Evolutionary conservation across 2,113 vertebrate species (phyloP).

Genomic region (Actenoides lindsayi): DNA sequence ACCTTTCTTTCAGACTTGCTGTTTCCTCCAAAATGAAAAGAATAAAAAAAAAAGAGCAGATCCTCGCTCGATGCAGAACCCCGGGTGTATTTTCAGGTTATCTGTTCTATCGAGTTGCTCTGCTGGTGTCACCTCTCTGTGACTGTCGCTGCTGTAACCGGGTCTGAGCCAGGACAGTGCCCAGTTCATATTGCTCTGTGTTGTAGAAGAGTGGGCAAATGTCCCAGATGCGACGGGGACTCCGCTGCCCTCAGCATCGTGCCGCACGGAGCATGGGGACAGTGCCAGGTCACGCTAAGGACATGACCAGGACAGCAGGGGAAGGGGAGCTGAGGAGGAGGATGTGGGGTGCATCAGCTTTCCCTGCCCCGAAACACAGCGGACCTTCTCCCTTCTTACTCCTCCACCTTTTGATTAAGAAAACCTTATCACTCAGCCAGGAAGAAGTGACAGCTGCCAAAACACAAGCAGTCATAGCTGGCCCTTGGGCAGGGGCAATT

Average conservation of each 20-base stretch:
- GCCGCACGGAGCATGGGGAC: fast-evolving
- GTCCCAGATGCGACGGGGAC: background rate
- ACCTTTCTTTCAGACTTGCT: background rate
- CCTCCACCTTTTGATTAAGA: background rate
- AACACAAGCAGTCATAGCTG: too few relatives aligned
- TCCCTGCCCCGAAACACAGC: background rate
- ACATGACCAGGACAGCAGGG: background rate
- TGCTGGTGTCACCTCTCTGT: background rate
- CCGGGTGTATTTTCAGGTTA: background rate
- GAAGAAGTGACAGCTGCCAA: background rate
- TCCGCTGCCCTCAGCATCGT: background rate
- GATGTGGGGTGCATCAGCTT: too few relatives aligned
- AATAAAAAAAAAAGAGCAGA: background rate
- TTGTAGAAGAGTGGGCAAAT: fast-evolving
- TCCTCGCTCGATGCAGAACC: background rate
- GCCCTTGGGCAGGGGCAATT: background rate
- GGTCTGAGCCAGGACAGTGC: background rate
- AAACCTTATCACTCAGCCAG: fast-evolving
- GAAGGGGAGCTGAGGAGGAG: background rate
- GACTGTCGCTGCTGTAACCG: fast-evolving
- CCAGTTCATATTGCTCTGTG: fast-evolving
- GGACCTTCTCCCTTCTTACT: background rate
- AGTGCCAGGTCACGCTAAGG: background rate
- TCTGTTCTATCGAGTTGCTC: fast-evolving
- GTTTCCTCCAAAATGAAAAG: background rate